Evolutionary conservation across 2,113 vertebrate species (phyloP), one percentile per base, ranked within the genome.

Genomic region (Sander vitreus): DNA sequence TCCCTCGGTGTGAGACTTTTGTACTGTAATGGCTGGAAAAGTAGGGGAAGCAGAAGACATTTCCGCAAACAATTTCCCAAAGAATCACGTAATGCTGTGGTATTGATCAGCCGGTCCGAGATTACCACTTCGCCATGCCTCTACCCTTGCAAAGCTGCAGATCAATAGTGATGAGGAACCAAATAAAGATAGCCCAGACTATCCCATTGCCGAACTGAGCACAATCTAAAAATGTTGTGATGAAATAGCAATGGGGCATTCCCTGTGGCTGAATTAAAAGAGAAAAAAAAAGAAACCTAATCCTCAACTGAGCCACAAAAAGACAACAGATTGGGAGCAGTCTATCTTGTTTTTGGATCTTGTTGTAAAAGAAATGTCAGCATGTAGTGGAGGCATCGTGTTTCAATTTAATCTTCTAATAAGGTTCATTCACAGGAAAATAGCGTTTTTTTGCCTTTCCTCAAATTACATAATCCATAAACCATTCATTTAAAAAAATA

Each of bases 141-240:
- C 84, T 19, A 55, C 27, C 58, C 66, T 57, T 50, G 60, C 73
- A 75, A 74, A 79, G 71, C 81, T 65, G 58, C 45, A 25, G 81
- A 88, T 92, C 88, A 58, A 90, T 92, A 85, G 23, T 4, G 1
- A 58, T 45, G 76, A 79, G 80, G 67, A 78, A 84, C 57, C 57
- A 45, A 84, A 83, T 91, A 86, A 91, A 89, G 84, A 92, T 80
- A 85, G 73, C 58, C 50, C 58, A 69, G 39, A 51, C 63, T 76
- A 77, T 83, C 73, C 59, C 48, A 54, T 69, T 81, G 58, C 33
- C 13, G 9, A 74, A 76, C 50, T 33, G 59, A 69, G 74, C 66
- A 23, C 79, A 71, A 62, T 51, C 58, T 66, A 25, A 85, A 85
- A 82, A 55, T 21, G 54, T 51, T 69, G 68, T n/a, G 55, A 72